Conservation (phyloP, 2,113 vertebrate species). For the Phrynosoma platyrhinos region DNA sequence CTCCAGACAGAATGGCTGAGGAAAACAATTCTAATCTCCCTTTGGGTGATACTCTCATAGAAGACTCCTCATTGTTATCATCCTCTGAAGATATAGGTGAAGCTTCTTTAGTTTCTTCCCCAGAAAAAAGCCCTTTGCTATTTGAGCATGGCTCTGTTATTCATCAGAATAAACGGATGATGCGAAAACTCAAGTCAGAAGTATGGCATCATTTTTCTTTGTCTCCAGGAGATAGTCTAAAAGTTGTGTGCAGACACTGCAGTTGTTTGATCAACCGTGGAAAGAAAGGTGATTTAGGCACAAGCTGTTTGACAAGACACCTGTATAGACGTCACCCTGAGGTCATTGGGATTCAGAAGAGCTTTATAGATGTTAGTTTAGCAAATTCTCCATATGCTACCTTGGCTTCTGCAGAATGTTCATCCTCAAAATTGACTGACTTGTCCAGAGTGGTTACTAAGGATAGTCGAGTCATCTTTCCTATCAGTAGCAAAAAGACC, state of each 20-base stretch:
- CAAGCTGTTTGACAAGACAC: slow-evolving; percentile 95
- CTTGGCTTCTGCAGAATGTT: slow-evolving; percentile 80
- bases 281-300: slow-evolving; percentile 92
- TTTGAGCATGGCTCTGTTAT: slow-evolving; percentile 81
- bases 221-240: slow-evolving; percentile 89
- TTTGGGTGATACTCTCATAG: slow-evolving; percentile 77
- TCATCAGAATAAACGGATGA: slow-evolving; percentile 94
- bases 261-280: slow-evolving; percentile 92
- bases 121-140: slow-evolving; percentile 76
- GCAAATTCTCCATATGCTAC: slow-evolving; percentile 82
- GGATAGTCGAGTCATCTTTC: slow-evolving; percentile 80
- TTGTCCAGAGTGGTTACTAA: slow-evolving; percentile 72
- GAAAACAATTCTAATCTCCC: slow-evolving; percentile 74
- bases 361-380: slow-evolving; percentile 75
- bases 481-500: slow-evolving; percentile 93
- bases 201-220: slow-evolving; percentile 95
- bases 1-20: slow-evolving; percentile 80
- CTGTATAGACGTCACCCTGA: slow-evolving; percentile 90
- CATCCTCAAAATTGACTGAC: slow-evolving; percentile 80
- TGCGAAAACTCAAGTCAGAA: slow-evolving; percentile 94
- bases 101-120: slow-evolving; percentile 77
- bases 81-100: slow-evolving; percentile 82
- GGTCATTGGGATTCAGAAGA: slow-evolving; percentile 88
- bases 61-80: slow-evolving; percentile 65
- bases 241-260: slow-evolving; percentile 94